Conservation (phyloP, 2,113 vertebrate genomes). For the Oryctolagus cuniculus region DNA sequence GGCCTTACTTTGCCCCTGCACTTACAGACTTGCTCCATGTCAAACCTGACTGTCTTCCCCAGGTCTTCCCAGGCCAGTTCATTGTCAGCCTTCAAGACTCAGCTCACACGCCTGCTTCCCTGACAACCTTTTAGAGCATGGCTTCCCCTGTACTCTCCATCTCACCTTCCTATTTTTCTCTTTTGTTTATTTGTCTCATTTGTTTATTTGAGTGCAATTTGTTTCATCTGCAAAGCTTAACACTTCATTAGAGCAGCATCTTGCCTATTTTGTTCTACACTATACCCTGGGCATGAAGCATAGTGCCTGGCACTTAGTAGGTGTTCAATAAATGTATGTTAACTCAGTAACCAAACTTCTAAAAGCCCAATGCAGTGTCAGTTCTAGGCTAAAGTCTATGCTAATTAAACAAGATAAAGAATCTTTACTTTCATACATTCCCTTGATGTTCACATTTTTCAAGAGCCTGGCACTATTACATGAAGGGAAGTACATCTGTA, state of each 20-base stretch:
- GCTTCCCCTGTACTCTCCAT: neutral
- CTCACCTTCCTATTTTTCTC: neutral
- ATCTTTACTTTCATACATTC: conserved; percentile 4
- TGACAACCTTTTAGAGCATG: neutral
- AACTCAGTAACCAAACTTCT: conserved; percentile 35
- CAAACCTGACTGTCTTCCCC: neutral
- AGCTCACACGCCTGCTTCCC: neutral
- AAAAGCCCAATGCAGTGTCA: conserved; percentile 18
- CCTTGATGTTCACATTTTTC: conserved; percentile 27
- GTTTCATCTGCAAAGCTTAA: neutral
- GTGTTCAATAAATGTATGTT: neutral
- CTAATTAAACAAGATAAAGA: neutral
- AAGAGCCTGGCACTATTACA: neutral
- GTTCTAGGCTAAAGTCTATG: neutral
- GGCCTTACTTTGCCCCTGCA: neutral
- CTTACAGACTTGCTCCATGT: neutral
- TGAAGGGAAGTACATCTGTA: neutral
- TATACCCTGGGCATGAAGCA: neutral
- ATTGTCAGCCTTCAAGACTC: neutral
- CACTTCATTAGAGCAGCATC: neutral
- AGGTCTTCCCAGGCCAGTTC: neutral
- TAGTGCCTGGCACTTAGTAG: neutral
- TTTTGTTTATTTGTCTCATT: neutral
- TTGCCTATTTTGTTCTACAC: neutral
- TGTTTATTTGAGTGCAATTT: neutral